Conservation (phyloP, 2,888 invertebrate genomes). For the Tenthredo notha region DNA sequence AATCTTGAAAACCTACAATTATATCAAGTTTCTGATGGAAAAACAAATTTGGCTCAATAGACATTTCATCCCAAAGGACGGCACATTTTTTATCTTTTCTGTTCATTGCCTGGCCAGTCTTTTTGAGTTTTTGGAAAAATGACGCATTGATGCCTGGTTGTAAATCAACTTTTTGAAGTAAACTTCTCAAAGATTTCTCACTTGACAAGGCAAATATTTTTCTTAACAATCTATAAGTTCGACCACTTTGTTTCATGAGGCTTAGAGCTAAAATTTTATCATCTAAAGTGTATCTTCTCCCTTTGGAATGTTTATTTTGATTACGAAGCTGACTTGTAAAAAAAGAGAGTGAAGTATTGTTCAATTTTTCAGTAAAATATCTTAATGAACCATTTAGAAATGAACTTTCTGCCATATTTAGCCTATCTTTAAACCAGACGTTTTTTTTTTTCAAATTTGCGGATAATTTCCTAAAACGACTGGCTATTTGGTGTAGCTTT, state of each 20-base stretch:
- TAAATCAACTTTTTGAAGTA: slow-evolving; percentile 60
- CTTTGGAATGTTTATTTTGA: slow-evolving; percentile 42
- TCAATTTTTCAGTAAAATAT: slow-evolving; percentile 10
- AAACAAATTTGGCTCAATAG: slow-evolving; percentile 55
- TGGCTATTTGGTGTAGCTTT: slow-evolving; percentile 10
- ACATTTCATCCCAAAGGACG: slow-evolving; percentile 60
- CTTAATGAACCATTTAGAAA: background rate
- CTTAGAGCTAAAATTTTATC: slow-evolving; percentile 60
- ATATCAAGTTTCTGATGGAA: slow-evolving; percentile 53
- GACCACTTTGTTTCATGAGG: slow-evolving; percentile 58
- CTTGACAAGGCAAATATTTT: slow-evolving; percentile 60
- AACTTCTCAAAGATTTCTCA: slow-evolving; percentile 55
- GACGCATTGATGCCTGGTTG: slow-evolving; percentile 56
- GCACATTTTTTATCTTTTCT: slow-evolving; percentile 53
- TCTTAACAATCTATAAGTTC: slow-evolving; percentile 57
- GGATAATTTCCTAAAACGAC: background rate
- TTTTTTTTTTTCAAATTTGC: background rate
- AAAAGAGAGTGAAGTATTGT: background rate
- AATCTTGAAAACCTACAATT: slow-evolving; percentile 54
- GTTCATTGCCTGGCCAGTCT: slow-evolving; percentile 43
- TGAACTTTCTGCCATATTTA: slow-evolving; percentile 14
- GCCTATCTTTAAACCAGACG: slow-evolving; percentile 14
- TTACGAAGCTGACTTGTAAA: slow-evolving; percentile 18
- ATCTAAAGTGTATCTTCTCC: slow-evolving; percentile 56
- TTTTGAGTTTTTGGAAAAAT: slow-evolving; percentile 56